Percentiles rank a stretch among this genome's conserved stretches.
These are phyloP conservation scores for Psylliodes chrysocephalus DNA, from an alignment of 2,888 invertebrate genomes.

Conservation along the genomic window DNA sequence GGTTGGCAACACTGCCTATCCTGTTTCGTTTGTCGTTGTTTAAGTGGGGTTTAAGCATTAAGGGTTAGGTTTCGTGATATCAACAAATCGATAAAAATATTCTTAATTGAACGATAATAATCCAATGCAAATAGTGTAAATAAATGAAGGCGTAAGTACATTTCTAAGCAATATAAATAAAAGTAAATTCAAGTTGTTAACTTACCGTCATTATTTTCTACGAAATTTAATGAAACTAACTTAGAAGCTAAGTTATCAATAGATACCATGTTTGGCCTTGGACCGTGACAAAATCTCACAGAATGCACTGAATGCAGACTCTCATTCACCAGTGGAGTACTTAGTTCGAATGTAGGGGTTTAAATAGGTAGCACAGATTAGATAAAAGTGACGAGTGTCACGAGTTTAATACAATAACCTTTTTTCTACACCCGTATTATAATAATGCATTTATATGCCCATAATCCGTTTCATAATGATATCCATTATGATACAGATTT, in stretches of 20 bases:
- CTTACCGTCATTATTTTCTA: conserved; percentile 66
- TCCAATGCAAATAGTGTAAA: neutral
- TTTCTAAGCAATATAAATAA: neutral
- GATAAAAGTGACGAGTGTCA: neutral
- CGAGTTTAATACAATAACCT: no score
- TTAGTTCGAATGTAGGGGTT: neutral
- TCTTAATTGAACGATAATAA: neutral
- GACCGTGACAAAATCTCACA: no score
- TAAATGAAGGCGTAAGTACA: neutral
- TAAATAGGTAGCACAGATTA: neutral
- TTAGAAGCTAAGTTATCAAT: conserved; percentile 70
- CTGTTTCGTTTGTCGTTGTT: no score
- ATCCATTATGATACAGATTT: no score
- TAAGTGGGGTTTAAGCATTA: no score
- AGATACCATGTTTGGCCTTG: conserved; percentile 54
- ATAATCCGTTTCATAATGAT: no score
- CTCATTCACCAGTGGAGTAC: conserved; percentile 18
- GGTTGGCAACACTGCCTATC: no score
- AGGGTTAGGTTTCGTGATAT: neutral
- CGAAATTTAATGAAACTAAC: conserved; percentile 68
- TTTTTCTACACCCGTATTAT: no score
- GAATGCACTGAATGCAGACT: no score
- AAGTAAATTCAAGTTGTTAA: conserved; percentile 35
- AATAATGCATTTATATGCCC: no score
- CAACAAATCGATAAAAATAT: conserved; percentile 20